A percentile compares a stretch with the other conserved stretches of the same genome.
Evolutionary conservation across 1,140 invertebrate genomes (phyloP).

Genomic region (Nasonia longicornis): DNA sequence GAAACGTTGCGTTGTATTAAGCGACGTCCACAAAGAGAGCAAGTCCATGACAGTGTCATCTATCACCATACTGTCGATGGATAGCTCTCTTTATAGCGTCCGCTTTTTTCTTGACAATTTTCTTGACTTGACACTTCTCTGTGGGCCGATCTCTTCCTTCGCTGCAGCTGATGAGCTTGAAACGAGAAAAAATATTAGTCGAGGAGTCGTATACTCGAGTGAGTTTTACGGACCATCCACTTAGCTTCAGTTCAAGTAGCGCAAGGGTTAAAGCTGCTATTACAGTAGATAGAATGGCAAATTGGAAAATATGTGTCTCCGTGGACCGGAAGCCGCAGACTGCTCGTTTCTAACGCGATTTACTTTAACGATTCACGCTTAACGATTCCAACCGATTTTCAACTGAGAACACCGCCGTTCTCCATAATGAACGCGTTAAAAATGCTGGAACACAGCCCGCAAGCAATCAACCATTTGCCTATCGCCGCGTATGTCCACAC

Average conservation of each 20-base stretch:
- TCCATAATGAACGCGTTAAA: too few relatives aligned
- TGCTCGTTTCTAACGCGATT: too few relatives aligned
- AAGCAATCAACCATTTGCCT: neutral
- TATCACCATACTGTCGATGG: constrained; percentile 76
- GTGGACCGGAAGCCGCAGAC: neutral
- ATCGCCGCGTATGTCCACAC: neutral
- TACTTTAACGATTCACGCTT: neutral
- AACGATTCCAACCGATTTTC: neutral
- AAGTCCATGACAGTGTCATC: constrained; percentile 77
- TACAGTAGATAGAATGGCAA: neutral
- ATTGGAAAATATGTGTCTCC: neutral
- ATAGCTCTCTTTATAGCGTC: constrained; percentile 77
- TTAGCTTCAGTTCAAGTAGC: too few relatives aligned
- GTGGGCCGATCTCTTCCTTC: neutral
- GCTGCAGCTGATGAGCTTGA: neutral
- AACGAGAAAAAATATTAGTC: neutral
- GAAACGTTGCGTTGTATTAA: constrained; percentile 56
- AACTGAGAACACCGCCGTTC: too few relatives aligned
- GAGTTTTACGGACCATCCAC: too few relatives aligned
- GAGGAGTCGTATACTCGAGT: neutral
- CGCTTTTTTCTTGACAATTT: constrained; percentile 56
- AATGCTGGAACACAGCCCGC: too few relatives aligned
- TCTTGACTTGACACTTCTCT: too few relatives aligned
- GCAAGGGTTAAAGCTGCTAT: too few relatives aligned
- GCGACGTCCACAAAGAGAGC: constrained; percentile 76